phyloP scores from a whole-genome alignment of 2,888 invertebrate species.

The Eristalinus aeneus region DNA sequence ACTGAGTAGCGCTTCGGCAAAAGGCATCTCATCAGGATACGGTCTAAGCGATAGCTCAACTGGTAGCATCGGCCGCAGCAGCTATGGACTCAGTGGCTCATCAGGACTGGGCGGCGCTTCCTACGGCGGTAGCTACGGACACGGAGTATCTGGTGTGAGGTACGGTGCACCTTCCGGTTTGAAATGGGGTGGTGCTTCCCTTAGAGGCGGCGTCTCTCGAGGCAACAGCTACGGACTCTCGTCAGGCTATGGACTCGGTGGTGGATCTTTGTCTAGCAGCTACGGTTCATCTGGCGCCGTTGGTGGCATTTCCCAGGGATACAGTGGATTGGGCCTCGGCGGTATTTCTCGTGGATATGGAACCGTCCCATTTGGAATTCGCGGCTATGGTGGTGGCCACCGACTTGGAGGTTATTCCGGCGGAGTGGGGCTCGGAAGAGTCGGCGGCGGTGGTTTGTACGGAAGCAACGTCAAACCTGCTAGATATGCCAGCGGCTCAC shows the following conservation, averaged over 20 bases:
- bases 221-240: not conserved
- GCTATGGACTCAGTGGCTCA: conserved; percentile 15
- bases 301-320: conserved; percentile 21
- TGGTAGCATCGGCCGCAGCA: not conserved
- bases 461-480: not conserved
- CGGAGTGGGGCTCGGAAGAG: not conserved
- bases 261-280: conserved; percentile 6
- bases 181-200: not conserved
- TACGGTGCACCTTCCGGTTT: not conserved
- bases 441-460: not conserved
- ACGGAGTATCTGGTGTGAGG: not conserved
- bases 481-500: conserved; percentile 1
- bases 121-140: conserved; percentile 4
- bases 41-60: conserved; percentile 10
- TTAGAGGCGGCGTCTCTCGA: not conserved
- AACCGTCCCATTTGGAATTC: conserved; percentile 8
- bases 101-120: not conserved
- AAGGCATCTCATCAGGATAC: not conserved
- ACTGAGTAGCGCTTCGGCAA: not conserved
- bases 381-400: not conserved
- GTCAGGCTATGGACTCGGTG: conserved; percentile 24
- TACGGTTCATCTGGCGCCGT: not conserved
- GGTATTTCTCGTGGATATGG: conserved; percentile 5
- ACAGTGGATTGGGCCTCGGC: conserved; percentile 9
- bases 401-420: conserved; percentile 43